phyloP scores from a whole-genome alignment of 1,140 invertebrate genomes.

The Galleria mellonella region DNA sequence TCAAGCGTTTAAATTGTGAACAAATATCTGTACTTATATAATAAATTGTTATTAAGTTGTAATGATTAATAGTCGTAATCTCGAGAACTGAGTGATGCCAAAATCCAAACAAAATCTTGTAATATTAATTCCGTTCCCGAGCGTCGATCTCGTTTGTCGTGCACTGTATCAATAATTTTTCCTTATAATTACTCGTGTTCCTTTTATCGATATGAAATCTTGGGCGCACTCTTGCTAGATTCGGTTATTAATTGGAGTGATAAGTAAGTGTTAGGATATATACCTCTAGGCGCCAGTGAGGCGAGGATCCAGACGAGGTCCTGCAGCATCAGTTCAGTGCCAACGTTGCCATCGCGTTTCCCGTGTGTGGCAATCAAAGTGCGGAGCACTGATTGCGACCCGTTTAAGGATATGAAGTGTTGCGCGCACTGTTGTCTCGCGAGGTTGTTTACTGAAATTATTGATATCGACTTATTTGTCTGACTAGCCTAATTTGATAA shows the following conservation, averaged over 20 bases:
- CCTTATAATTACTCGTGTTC: conserved; percentile 29
- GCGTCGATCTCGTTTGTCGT: conserved; percentile 30
- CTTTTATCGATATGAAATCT: conserved; percentile 33
- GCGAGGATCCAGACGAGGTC: conserved; percentile 63
- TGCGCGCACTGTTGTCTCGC: conserved; percentile 54
- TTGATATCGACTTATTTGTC: conserved; percentile 11
- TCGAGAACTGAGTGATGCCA: conserved; percentile 31
- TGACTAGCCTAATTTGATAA: conserved; percentile 1
- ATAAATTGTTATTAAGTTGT: too few relatives aligned
- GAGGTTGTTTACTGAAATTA: conserved; percentile 58
- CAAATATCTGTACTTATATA: not conserved
- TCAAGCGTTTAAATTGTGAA: too few relatives aligned
- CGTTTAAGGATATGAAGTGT: conserved; percentile 55
- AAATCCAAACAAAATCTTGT: conserved; percentile 39
- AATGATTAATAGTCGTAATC: conserved; percentile 15
- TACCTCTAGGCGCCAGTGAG: conserved; percentile 57
- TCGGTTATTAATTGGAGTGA: conserved; percentile 41
- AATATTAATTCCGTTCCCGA: conserved; percentile 24
- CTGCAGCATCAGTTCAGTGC: conserved; percentile 54
- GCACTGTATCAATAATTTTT: conserved; percentile 20
- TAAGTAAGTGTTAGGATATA: conserved; percentile 3
- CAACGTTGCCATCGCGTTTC: conserved; percentile 56
- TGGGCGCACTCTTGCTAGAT: conserved; percentile 24
- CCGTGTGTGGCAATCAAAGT: conserved; percentile 43
- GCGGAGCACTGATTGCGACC: conserved; percentile 50